phyloP scores from a whole-genome alignment of 2,113 vertebrate genomes.

The Mixornis gularis region DNA sequence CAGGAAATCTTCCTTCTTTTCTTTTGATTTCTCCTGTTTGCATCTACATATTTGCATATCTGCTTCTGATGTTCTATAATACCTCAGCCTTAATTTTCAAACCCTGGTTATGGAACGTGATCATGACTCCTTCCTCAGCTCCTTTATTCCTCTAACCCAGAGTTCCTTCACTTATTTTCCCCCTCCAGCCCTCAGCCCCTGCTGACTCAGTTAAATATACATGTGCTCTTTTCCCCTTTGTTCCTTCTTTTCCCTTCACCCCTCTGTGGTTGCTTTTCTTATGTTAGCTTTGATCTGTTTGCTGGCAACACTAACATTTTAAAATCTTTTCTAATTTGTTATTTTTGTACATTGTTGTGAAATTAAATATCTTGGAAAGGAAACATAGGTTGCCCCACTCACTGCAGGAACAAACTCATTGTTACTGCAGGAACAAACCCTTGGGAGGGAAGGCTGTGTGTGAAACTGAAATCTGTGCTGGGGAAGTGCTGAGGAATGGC shows the following conservation, averaged over 20 bases:
- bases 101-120: neutral
- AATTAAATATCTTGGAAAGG: neutral
- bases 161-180: neutral
- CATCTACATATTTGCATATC: neutral
- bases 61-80: conserved; percentile 2
- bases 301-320: neutral
- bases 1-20: neutral
- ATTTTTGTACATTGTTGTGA: neutral
- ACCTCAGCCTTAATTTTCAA: neutral
- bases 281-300: conserved; percentile 6
- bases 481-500: neutral
- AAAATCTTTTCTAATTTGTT: neutral
- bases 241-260: neutral
- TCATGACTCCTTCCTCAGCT: neutral
- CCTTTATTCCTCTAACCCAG: neutral
- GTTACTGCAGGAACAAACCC: neutral
- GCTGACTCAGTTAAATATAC: conserved; percentile 12
- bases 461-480: neutral
- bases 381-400: neutral
- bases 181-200: neutral
- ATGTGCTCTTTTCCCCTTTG: neutral
- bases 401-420: neutral
- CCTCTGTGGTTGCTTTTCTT: neutral
- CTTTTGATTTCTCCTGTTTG: neutral
- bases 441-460: neutral